Evolutionary conservation across 1,140 invertebrate genomes (phyloP).

Genomic region (Paraescarpia echinospica): DNA sequence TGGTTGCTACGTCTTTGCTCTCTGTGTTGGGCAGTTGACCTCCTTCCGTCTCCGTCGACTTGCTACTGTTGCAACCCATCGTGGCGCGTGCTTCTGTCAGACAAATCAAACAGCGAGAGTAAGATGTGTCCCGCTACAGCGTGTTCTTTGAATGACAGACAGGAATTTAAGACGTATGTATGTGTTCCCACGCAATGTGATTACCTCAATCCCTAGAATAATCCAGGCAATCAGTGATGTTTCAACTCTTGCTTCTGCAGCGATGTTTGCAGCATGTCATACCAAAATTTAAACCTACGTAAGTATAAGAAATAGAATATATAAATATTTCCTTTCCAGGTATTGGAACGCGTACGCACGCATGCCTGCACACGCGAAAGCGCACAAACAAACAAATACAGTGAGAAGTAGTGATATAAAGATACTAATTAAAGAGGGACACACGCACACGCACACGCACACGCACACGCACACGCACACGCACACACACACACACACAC

Average conservation of each 20-base stretch:
- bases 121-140: no score
- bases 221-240: no score
- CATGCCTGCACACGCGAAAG: no score
- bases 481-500: not conserved
- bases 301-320: no score
- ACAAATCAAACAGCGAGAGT: not conserved
- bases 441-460: not conserved
- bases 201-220: not conserved
- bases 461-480: not conserved
- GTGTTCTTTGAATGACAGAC: no score
- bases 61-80: not conserved
- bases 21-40: not conserved
- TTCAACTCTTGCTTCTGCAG: no score
- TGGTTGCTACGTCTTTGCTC: not conserved
- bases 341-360: no score
- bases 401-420: not conserved
- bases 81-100: not conserved
- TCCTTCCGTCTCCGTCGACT: not conserved
- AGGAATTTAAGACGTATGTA: no score
- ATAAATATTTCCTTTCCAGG: no score
- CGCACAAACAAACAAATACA: not conserved
- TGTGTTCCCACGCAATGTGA: not conserved
- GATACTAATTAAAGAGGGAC: not conserved
- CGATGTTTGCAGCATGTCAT: no score
- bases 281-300: no score